These are phyloP conservation scores for Hylaeus volcanicus DNA, from an alignment of 1,140 invertebrate genomes.

Conservation along the genomic window DNA sequence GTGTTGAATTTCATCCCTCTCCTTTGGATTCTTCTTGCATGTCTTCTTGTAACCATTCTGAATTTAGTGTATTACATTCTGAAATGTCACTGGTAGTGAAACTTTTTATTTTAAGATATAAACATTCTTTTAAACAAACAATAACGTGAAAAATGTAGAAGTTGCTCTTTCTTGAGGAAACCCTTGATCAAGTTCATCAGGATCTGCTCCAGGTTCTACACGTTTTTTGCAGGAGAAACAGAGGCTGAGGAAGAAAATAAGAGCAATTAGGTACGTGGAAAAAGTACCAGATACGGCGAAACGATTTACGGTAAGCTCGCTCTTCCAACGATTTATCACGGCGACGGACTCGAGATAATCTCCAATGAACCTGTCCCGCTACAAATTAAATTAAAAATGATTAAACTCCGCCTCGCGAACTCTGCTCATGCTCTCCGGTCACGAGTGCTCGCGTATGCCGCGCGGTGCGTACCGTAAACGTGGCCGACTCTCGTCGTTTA, in stretches of 20 bases:
- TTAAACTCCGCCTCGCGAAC: neutral
- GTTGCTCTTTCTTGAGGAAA: too few relatives aligned
- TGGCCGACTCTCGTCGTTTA: neutral
- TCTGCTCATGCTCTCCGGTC: neutral
- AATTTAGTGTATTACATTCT: too few relatives aligned
- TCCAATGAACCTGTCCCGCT: constrained; percentile 39
- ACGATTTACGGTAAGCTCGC: constrained; percentile 37
- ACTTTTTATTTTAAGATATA: too few relatives aligned
- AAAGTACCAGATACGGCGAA: constrained; percentile 1
- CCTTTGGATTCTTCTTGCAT: neutral
- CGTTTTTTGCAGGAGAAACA: neutral
- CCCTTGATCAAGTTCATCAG: too few relatives aligned
- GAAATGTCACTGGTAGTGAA: too few relatives aligned
- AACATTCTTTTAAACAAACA: too few relatives aligned
- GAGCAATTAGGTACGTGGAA: constrained; percentile 8
- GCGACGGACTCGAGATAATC: constrained; percentile 29
- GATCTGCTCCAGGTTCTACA: too few relatives aligned
- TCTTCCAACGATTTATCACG: constrained; percentile 30
- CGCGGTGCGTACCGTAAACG: neutral
- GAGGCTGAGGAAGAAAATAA: neutral
- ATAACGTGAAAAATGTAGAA: too few relatives aligned
- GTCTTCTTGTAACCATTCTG: neutral
- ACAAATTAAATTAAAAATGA: constrained; percentile 46
- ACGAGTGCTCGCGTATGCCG: neutral
- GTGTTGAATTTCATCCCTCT: neutral